Evolutionary conservation across 2,888 invertebrate species (phyloP), one percentile per base, ranked within the genome.

Genomic region (Deilephila elpenor): DNA sequence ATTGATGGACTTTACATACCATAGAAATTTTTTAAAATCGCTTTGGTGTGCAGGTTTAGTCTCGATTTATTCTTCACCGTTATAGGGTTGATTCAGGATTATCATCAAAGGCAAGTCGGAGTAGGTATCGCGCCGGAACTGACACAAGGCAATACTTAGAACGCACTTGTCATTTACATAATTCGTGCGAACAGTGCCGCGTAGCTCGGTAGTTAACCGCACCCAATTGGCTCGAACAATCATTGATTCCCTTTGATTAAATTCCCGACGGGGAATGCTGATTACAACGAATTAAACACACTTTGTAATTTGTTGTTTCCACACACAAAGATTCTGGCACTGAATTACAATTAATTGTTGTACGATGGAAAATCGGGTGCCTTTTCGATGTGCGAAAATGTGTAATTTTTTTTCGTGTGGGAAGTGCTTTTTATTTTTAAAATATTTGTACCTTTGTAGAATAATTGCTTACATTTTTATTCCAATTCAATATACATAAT

Each of bases 231-330:
- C 74, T 77, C 73, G 72, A 77, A 79, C 83, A 85, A 79, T 79
- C 76, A 77, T 75, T 76, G 88, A 88, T 88, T 88, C 88, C 82
- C 86, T 90, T 90, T 91, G 88, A 90, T 88, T 88, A 87, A 88
- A 89, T 87, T 86, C 85, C 82, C 77, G 82, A 85, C 84, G 56
- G 86, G 82, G 83, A 81, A 83, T 79, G 79, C 82, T 87, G 86
- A 89, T 89, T 89, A 89, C 86, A 82, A 81, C 79, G 83, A 86
- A 86, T 88, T 86, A 87, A 81, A 81, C 80, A 74, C 79, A 83
- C 86, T 85, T 84, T 86, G 86, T 84, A 80, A 84, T 84, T 84
- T 85, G 83, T 51, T 67, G 67, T 82, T 84, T 81, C 78, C 77
- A 74, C 81, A 80, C 77, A 82, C 81, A 83, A 80, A 83, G 77